phyloP scores from a whole-genome alignment of 2,797 vertebrate genomes.

The Eupleurogrammus muticus region DNA sequence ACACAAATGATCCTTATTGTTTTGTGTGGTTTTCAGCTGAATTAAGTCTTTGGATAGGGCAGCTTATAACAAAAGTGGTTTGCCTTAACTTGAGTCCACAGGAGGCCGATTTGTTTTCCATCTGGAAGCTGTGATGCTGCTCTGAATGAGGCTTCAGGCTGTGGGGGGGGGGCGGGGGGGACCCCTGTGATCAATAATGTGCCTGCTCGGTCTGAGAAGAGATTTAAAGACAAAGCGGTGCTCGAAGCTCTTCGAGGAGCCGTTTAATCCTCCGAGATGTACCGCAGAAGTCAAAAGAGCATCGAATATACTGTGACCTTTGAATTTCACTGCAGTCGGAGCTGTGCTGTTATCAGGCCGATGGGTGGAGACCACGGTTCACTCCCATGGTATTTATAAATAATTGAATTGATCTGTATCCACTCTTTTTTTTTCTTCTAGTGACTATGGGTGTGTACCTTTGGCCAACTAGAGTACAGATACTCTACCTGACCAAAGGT shows the following conservation, averaged over 20 bases:
- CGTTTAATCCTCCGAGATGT: slow-evolving; percentile 12
- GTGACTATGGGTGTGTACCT: too few relatives aligned
- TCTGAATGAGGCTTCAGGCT: slow-evolving; percentile 33
- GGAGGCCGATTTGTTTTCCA: slow-evolving; percentile 32
- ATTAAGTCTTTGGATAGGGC: slow-evolving; percentile 20
- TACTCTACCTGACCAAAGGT: too few relatives aligned
- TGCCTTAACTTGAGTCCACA: slow-evolving; percentile 13
- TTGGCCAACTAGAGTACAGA: too few relatives aligned
- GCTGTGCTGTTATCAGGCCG: neutral
- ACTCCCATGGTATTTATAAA: neutral
- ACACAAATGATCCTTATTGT: slow-evolving; percentile 43
- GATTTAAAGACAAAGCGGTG: slow-evolving; percentile 39
- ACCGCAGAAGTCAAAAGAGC: slow-evolving; percentile 27
- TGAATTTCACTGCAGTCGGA: neutral
- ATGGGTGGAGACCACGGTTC: neutral
- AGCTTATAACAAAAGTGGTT: neutral
- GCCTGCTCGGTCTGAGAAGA: slow-evolving; percentile 21
- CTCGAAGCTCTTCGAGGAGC: slow-evolving; percentile 16
- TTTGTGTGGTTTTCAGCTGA: slow-evolving; percentile 13
- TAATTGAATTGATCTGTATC: neutral
- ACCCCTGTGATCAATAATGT: slow-evolving; percentile 47
- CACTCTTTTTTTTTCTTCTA: neutral
- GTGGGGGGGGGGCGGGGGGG: neutral
- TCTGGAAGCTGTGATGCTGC: slow-evolving; percentile 33
- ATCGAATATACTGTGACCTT: slow-evolving; percentile 7